Base-by-base conservation (phyloP, 1,140 invertebrate species). In the Mercenaria mercenaria region DNA sequence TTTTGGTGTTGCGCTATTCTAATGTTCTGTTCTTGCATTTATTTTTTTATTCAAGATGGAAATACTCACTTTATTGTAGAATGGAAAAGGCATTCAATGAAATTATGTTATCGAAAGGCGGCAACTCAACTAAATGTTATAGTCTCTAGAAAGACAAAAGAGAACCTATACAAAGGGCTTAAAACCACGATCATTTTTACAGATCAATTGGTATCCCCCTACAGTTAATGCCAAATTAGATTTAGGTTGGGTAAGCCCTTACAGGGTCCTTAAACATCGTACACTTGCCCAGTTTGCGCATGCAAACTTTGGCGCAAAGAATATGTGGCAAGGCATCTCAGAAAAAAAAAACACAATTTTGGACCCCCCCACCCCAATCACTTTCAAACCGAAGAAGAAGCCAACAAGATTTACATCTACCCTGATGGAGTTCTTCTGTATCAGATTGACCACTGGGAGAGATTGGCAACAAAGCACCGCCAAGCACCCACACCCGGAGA, bases 201-300 rank as follows among this genome's bases (percentile, higher is more conserved):
- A 67, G n/a, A 67, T 56, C 23, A 47, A 80, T 80, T 80, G 77
- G 77, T 80, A 80, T 29, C 77, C 77, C 2, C 37, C 43, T 47
- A 29, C 43, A 47, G 77, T 47, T n/a, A n/a, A n/a, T n/a, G n/a
- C n/a, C n/a, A n/a, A n/a, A n/a, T n/a, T n/a, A n/a, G n/a, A n/a
- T n/a, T 8, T 29, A 80, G 77, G 77, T 10, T 80, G 47, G 77
- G 29, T 56, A 4, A 47, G 77, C 34, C 77, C 77, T 0, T 80
- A 80, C 29, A 80, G 56, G 29, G 50, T 80, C 2, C 50, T 80
- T 2, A 56, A 23, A 56, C 20, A 20, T 56, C 20, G 2, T 56
- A 56, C 20, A 56, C 52, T 23, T 56, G 52, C 20, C 8, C 10
- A 20, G 15, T 13, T 20, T 23, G 52, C 20, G 18, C 3, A 13